phyloP scores from a whole-genome alignment of 2,888 invertebrate species.

The Conistra vaccinii region DNA sequence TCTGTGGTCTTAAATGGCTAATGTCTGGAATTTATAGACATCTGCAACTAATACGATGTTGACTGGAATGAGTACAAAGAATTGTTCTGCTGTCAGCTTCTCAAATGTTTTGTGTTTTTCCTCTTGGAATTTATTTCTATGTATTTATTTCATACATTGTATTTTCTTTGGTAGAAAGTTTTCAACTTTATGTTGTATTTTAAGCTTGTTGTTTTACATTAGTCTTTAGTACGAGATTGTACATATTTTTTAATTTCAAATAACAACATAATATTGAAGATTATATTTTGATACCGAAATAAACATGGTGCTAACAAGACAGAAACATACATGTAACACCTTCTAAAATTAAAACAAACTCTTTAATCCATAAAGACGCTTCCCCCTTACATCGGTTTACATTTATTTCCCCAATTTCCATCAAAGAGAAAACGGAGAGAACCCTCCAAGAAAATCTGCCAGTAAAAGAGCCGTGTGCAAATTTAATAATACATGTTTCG shows the following conservation, averaged over 20 bases:
- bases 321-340: slow-evolving; percentile 10
- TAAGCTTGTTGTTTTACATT: slow-evolving; percentile 20
- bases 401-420: slow-evolving; percentile 60
- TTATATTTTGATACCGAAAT: not conserved
- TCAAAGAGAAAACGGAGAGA: slow-evolving; percentile 57
- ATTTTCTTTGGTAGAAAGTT: slow-evolving; percentile 27
- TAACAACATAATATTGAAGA: too few species aligned
- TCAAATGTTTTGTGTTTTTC: slow-evolving; percentile 28
- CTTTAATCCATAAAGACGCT: slow-evolving; percentile 45
- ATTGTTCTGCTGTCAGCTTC: slow-evolving; percentile 26
- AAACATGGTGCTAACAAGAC: not conserved
- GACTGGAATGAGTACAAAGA: slow-evolving; percentile 43
- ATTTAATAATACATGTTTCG: slow-evolving; percentile 71
- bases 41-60: slow-evolving; percentile 58
- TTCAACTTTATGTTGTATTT: slow-evolving; percentile 33
- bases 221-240: slow-evolving; percentile 21
- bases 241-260: too few species aligned
- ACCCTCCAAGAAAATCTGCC: slow-evolving; percentile 61
- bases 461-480: slow-evolving; percentile 57
- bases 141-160: slow-evolving; percentile 36
- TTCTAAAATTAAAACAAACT: slow-evolving; percentile 29
- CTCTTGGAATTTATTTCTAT: slow-evolving; percentile 24
- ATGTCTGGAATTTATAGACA: slow-evolving; percentile 60
- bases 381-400: slow-evolving; percentile 47
- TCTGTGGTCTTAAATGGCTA: slow-evolving; percentile 15